phyloP scores from a whole-genome alignment of 1,140 invertebrate species.

The Metopolophium dirhodum region DNA sequence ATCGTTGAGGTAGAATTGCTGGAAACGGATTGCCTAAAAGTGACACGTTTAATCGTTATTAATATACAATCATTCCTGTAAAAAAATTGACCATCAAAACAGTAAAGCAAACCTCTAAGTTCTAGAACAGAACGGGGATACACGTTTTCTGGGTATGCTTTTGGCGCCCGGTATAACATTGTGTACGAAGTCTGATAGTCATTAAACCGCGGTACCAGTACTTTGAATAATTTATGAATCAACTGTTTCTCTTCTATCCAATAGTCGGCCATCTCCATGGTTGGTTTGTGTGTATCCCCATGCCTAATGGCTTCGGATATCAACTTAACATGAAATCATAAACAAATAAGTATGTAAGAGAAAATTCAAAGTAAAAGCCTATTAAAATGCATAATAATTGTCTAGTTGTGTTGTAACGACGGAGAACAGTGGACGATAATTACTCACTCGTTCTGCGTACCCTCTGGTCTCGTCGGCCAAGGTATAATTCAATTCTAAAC shows the following conservation, averaged over 20 bases:
- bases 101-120: constrained; percentile 64
- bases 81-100: not conserved
- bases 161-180: constrained; percentile 74
- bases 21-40: constrained; percentile 67
- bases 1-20: constrained; percentile 66
- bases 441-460: constrained; percentile 81
- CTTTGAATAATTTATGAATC: constrained; percentile 92
- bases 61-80: not conserved
- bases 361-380: not conserved
- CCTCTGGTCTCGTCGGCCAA: constrained; percentile 84
- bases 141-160: constrained; percentile 65
- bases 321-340: constrained; percentile 70
- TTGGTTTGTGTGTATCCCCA: constrained; percentile 82
- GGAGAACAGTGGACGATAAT: not conserved
- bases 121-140: constrained; percentile 75
- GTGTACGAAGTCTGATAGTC: constrained; percentile 76
- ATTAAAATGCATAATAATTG: not conserved
- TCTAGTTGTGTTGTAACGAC: not conserved
- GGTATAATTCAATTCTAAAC: constrained; percentile 80
- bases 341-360: constrained; percentile 57
- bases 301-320: constrained; percentile 87
- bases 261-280: constrained; percentile 88
- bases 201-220: constrained; percentile 82
- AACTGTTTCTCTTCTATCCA: constrained; percentile 90
- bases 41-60: not conserved